phyloP scores from a whole-genome alignment of 2,797 vertebrate species.

The Protonibea diacanthus region DNA sequence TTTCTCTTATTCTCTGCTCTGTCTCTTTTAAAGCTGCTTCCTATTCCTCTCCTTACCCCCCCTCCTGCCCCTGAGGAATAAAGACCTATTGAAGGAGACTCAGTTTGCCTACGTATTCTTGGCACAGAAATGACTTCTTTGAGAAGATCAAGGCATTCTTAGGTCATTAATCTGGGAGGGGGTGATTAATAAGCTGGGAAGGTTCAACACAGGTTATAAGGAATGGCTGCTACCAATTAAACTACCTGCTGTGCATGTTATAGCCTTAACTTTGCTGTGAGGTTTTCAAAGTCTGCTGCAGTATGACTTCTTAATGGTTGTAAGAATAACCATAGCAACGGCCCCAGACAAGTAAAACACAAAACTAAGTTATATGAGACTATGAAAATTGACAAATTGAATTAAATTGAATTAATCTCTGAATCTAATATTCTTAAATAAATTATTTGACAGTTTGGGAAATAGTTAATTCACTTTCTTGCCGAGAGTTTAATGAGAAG shows the following conservation, averaged over 20 bases:
- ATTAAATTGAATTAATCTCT: conserved; percentile 3
- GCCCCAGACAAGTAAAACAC: conserved; percentile 14
- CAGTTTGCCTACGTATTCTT: conserved; percentile 72
- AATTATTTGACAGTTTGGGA: neutral
- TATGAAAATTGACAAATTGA: neutral
- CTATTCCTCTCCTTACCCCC: conserved; percentile 39
- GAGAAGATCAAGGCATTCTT: conserved; percentile 82
- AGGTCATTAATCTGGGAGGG: conserved; percentile 76
- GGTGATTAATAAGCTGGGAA: conserved; percentile 77
- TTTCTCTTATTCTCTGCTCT: conserved; percentile 47
- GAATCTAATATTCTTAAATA: conserved; percentile 1
- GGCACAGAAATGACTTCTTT: conserved; percentile 72
- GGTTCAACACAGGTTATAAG: conserved; percentile 64
- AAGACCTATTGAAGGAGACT: conserved; percentile 73
- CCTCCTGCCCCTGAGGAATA: conserved; percentile 59
- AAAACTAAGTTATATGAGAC: conserved; percentile 12
- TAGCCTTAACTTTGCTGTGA: conserved; percentile 39
- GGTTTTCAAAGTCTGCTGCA: conserved; percentile 38
- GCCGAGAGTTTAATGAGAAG: neutral
- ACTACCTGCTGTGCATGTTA: conserved; percentile 69
- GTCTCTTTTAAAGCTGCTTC: conserved; percentile 49
- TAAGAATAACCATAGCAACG: conserved; percentile 31
- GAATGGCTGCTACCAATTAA: conserved; percentile 65
- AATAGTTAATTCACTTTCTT: neutral
- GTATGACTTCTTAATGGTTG: conserved; percentile 25